phyloP scores from a whole-genome alignment of 2,797 vertebrate genomes.

The Acrossocheilus wenchowensis region DNA sequence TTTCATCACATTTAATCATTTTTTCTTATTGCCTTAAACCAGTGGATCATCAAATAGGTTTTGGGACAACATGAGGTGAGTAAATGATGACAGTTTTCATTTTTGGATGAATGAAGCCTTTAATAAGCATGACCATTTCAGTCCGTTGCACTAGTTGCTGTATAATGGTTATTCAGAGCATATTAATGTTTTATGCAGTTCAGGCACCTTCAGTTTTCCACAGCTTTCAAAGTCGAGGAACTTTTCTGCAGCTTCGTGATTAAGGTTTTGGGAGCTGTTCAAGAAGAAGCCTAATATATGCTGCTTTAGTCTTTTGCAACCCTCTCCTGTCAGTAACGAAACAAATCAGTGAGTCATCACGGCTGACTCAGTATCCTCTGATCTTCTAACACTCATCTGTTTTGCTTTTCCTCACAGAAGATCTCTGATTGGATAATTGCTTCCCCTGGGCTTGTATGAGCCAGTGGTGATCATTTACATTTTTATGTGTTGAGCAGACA shows the following conservation, averaged over 20 bases:
- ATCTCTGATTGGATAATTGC: conserved; percentile 6
- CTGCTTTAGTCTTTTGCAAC: conserved; percentile 15
- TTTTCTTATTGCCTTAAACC: neutral
- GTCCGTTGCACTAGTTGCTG: neutral
- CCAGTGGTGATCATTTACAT: conserved; percentile 4
- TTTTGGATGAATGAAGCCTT: neutral
- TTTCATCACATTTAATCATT: conserved; percentile 21
- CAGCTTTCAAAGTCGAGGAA: neutral
- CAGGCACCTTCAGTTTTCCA: neutral
- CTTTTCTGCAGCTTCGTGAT: conserved; percentile 10
- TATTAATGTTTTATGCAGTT: neutral
- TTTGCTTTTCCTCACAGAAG: neutral
- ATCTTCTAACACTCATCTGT: conserved; percentile 24
- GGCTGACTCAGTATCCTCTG: conserved; percentile 50
- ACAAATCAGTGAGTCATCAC: conserved; percentile 54
- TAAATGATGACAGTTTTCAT: neutral
- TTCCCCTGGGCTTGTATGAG: neutral
- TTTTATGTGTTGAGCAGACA: conserved; percentile 15
- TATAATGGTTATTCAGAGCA: neutral
- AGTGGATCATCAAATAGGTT: neutral
- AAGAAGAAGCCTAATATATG: neutral
- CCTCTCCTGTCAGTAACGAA: conserved; percentile 24
- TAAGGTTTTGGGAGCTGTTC: neutral
- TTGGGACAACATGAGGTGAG: neutral
- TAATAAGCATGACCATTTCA: neutral